Evolutionary conservation across 1,140 invertebrate species (phyloP).

Genomic region (Lepidurus packardi): DNA sequence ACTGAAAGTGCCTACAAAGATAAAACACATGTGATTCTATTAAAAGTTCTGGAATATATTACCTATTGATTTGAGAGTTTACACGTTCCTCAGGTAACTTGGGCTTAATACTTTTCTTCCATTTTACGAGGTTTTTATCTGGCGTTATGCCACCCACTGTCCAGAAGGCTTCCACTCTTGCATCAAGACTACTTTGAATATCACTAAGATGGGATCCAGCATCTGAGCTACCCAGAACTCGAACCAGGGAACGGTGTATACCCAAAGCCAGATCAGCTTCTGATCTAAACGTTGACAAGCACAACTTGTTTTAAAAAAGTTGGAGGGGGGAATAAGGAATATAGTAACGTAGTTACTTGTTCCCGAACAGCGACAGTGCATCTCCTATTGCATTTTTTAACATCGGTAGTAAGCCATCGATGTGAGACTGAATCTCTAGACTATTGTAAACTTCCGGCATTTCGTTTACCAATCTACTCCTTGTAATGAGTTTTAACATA

Average conservation of each 20-base stretch:
- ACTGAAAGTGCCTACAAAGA: constrained; percentile 52
- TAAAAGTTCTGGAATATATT: constrained; percentile 34
- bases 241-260: not conserved
- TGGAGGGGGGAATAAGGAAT: not conserved
- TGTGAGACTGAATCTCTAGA: not conserved
- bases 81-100: constrained; percentile 34
- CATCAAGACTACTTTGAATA: constrained; percentile 59
- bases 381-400: not conserved
- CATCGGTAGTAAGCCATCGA: not conserved
- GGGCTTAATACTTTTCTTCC: constrained; percentile 42
- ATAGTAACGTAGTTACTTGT: not conserved
- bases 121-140: constrained; percentile 44
- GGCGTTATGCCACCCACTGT: constrained; percentile 60
- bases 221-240: not conserved
- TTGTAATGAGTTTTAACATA: constrained; percentile 62
- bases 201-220: constrained; percentile 16
- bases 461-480: constrained; percentile 55
- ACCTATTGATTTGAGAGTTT: constrained; percentile 54
- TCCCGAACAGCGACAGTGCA: not conserved
- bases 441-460: constrained; percentile 12
- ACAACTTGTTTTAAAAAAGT: not conserved
- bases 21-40: constrained; percentile 26
- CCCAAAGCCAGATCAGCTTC: not conserved
- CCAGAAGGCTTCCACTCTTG: constrained; percentile 74
- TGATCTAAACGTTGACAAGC: not conserved